Evolutionary conservation across 2,888 invertebrate genomes (phyloP).

Genomic region (Melangyna quadrimaculata): DNA sequence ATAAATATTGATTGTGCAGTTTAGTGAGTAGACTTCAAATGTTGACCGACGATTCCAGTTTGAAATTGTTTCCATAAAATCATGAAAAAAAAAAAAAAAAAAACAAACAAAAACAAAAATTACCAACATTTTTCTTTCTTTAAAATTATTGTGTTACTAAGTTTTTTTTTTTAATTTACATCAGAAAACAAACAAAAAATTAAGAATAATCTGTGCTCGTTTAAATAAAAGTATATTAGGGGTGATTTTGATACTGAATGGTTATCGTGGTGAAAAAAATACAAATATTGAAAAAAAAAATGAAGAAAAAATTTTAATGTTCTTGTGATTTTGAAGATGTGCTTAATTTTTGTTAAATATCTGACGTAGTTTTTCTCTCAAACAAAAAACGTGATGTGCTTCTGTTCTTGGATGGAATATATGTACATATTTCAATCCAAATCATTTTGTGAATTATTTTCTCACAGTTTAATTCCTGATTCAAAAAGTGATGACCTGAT

Average conservation of each 20-base stretch:
- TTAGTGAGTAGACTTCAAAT: conserved; percentile 57
- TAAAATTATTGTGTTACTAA: conserved; percentile 41
- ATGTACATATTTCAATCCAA: background rate
- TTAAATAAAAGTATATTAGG: conserved; percentile 36
- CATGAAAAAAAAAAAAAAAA: conserved; percentile 18
- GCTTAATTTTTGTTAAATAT: conserved; percentile 34
- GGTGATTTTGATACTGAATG: conserved; percentile 34
- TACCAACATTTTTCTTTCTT: conserved; percentile 5
- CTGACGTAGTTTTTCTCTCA: conserved; percentile 26
- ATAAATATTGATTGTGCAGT: conserved; percentile 55
- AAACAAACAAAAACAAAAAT: no score
- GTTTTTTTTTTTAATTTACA: conserved; percentile 19
- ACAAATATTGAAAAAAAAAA: background rate
- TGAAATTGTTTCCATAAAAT: conserved; percentile 30
- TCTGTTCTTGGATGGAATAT: conserved; percentile 35
- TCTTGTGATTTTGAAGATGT: conserved; percentile 68
- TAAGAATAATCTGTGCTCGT: conserved; percentile 47
- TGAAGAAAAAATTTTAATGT: conserved; percentile 35
- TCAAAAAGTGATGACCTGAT: conserved; percentile 36
- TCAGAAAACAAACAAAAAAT: conserved; percentile 23
- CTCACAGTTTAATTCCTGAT: conserved; percentile 41
- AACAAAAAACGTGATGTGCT: conserved; percentile 58
- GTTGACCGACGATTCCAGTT: conserved; percentile 50
- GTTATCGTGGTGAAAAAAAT: conserved; percentile 39
- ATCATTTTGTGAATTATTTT: conserved; percentile 17